These are phyloP conservation scores for Antigone vipio DNA, from an alignment of 2,113 vertebrate genomes.

Conservation along the genomic window DNA sequence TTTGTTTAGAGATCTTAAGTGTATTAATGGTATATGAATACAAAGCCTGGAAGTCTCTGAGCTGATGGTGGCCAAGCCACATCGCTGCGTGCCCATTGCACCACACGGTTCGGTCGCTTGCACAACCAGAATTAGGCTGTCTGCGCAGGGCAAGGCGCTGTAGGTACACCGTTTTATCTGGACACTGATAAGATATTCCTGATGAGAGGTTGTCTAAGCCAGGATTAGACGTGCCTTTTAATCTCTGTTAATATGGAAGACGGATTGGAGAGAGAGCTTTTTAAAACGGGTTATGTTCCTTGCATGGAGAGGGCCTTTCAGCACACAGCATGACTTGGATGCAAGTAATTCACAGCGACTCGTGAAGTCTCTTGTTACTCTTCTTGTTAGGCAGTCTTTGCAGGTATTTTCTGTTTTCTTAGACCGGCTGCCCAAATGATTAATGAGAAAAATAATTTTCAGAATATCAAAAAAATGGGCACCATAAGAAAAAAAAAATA, in stretches of 20 bases:
- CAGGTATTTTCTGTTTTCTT: not conserved
- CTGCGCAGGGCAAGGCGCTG: not conserved
- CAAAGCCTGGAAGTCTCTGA: not conserved
- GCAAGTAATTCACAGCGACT: not conserved
- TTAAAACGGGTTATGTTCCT: not conserved
- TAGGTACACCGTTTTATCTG: fast-evolving
- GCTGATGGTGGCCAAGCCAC: not conserved
- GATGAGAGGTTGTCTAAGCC: not conserved
- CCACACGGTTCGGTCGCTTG: fast-evolving
- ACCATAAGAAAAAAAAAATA: not conserved
- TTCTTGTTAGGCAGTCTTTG: not conserved
- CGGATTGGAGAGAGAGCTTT: not conserved
- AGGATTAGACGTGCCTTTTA: not conserved
- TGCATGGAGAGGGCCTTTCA: not conserved
- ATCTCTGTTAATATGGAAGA: not conserved
- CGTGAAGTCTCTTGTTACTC: not conserved
- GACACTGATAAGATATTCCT: not conserved
- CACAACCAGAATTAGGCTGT: not conserved
- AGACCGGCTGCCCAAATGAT: not conserved
- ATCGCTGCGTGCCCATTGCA: fast-evolving
- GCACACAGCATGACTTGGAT: not conserved
- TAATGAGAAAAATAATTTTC: not conserved
- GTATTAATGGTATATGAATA: not conserved
- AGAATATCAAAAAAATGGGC: not conserved
- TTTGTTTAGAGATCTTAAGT: not conserved